These are phyloP conservation scores for Sceloporus tristichus DNA, from an alignment of 2,113 vertebrate species.

Conservation along the genomic window DNA sequence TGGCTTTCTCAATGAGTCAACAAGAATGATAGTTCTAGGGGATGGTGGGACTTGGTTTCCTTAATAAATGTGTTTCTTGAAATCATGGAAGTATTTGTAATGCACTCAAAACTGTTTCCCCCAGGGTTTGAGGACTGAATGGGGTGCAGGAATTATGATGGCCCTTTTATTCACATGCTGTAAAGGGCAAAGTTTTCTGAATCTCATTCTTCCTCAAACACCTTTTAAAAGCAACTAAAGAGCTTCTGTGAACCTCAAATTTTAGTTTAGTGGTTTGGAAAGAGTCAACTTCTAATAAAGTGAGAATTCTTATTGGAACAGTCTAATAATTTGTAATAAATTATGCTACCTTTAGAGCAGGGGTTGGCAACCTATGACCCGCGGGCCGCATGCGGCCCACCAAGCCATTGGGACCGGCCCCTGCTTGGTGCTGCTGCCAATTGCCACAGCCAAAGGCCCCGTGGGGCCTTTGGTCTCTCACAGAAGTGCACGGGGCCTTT, in stretches of 20 bases:
- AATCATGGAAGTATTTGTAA: not conserved
- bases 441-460: too few species aligned
- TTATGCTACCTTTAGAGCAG: slow-evolving; percentile 56
- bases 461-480: too few species aligned
- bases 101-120: not conserved
- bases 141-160: not conserved
- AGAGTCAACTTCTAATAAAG: too few species aligned
- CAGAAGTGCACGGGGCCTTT: too few species aligned
- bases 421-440: too few species aligned
- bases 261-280: not conserved
- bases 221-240: not conserved
- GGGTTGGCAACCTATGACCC: too few species aligned
- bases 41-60: not conserved
- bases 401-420: too few species aligned
- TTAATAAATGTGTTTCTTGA: slow-evolving; percentile 14
- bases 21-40: slow-evolving; percentile 4
- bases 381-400: too few species aligned
- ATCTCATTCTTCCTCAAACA: too few species aligned
- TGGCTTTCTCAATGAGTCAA: not conserved
- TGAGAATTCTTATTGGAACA: too few species aligned
- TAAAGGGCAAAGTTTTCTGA: too few species aligned
- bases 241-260: not conserved
- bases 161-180: too few species aligned
- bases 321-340: slow-evolving; percentile 68
- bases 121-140: not conserved